Evolutionary conservation across 1,140 invertebrate genomes (phyloP).

Genomic region (Nymphalis io): DNA sequence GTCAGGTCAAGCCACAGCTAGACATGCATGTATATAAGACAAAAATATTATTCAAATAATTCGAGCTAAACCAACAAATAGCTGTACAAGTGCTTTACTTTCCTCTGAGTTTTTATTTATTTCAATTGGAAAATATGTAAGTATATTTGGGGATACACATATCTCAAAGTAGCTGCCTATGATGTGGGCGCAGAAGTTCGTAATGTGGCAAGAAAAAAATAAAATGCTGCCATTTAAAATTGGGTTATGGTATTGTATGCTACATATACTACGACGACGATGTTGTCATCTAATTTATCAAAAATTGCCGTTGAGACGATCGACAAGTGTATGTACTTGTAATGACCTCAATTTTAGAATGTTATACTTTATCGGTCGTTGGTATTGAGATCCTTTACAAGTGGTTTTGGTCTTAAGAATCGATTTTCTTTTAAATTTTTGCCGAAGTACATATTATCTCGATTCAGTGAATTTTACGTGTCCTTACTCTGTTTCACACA

Average conservation of each 20-base stretch:
- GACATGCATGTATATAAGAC: too few relatives aligned
- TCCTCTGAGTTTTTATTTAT: too few relatives aligned
- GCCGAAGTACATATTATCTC: conserved; percentile 22
- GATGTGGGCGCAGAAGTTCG: too few relatives aligned
- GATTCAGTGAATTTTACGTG: conserved; percentile 17
- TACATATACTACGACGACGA: background rate
- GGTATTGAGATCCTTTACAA: conserved; percentile 35
- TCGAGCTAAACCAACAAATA: too few relatives aligned
- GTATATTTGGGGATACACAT: too few relatives aligned
- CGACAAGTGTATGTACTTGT: conserved; percentile 27
- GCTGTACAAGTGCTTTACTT: too few relatives aligned
- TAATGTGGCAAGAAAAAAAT: background rate
- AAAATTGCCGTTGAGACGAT: conserved; percentile 22
- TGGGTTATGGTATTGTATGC: background rate
- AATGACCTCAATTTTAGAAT: conserved; percentile 27
- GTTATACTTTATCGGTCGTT: conserved; percentile 31
- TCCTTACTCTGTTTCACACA: conserved; percentile 5
- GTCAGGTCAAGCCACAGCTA: too few relatives aligned
- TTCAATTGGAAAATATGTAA: too few relatives aligned
- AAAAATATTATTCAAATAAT: too few relatives aligned
- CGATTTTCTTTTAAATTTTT: conserved; percentile 35
- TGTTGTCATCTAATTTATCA: conserved; percentile 10
- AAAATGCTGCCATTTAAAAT: background rate
- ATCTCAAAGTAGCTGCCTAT: too few relatives aligned
- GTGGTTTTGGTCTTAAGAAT: conserved; percentile 28